These are phyloP conservation scores for Brachionus sp. DNA, from an alignment of 1,140 invertebrate genomes.

Conservation along the genomic window DNA sequence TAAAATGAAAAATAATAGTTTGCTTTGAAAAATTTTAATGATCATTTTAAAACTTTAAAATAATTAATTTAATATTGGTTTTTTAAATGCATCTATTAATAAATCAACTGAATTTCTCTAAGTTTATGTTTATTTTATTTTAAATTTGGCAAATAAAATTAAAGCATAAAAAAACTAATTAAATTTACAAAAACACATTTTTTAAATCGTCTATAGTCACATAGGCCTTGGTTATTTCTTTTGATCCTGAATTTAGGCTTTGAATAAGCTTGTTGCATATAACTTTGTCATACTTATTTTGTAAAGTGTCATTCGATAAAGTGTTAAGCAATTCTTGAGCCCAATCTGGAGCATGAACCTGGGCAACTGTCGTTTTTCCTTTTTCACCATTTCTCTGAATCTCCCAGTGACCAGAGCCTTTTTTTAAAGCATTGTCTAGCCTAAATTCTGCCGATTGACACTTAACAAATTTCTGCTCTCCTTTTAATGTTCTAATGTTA, in stretches of 20 bases:
- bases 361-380: background rate
- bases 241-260: background rate
- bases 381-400: background rate
- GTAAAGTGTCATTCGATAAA: background rate
- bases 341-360: background rate
- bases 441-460: background rate
- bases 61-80: no score
- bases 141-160: no score
- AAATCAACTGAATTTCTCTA: no score
- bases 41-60: no score
- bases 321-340: background rate
- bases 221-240: background rate
- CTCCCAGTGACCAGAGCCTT: background rate
- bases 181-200: background rate
- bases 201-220: background rate
- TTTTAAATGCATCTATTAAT: no score
- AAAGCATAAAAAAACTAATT: no score
- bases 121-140: no score
- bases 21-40: no score
- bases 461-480: background rate
- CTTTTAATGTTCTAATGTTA: background rate
- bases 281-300: background rate
- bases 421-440: background rate
- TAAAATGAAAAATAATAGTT: no score
- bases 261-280: background rate